Conservation (phyloP, 1,140 invertebrate genomes). For the Anastrepha ludens region DNA sequence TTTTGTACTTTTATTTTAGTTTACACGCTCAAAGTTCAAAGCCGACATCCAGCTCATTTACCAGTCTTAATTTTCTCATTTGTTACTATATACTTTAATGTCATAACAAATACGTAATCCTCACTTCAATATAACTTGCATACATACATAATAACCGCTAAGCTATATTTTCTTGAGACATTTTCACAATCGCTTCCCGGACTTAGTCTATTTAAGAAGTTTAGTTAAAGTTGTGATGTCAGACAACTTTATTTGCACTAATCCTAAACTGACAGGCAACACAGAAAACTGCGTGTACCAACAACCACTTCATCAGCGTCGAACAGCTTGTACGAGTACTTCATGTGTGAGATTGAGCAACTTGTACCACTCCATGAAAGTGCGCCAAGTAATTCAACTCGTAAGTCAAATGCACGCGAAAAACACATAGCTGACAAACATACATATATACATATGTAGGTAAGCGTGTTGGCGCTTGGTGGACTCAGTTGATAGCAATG, state of each 20-base stretch:
- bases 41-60: not conserved
- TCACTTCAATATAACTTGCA: not conserved
- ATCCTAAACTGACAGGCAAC: conserved; percentile 49
- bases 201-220: not conserved
- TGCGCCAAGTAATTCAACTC: not conserved
- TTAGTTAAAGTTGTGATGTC: conserved; percentile 25
- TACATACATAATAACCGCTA: not conserved
- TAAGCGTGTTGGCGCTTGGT: not conserved
- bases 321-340: conserved; percentile 1
- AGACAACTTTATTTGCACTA: conserved; percentile 51
- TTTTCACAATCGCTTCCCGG: not conserved
- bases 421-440: not conserved
- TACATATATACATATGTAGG: not conserved
- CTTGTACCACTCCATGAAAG: conserved; percentile 24
- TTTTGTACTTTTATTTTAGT: too few species aligned
- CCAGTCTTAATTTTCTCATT: not conserved
- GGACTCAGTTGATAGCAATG: not conserved
- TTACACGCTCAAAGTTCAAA: not conserved
- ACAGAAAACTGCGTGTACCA: conserved; percentile 35
- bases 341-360: not conserved
- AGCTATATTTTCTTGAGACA: conserved; percentile 5
- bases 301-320: conserved; percentile 49
- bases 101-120: conserved; percentile 14
- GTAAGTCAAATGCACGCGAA: conserved; percentile 24
- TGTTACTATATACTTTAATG: not conserved